Evolutionary conservation across 1,140 invertebrate genomes (phyloP), one percentile per base, ranked within the genome.

Genomic region (Stenopsyche tienmushanensis): DNA sequence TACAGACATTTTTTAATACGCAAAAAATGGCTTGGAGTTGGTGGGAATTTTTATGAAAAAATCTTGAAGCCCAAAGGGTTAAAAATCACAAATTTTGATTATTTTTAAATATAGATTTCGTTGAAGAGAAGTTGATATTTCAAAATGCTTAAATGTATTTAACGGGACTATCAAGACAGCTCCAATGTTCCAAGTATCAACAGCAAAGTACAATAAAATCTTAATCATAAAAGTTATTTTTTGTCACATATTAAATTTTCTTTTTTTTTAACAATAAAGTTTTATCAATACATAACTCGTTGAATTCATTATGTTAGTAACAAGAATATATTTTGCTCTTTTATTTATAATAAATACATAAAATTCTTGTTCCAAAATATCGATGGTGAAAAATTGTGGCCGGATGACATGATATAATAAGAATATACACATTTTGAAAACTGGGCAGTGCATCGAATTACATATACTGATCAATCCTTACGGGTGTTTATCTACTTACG

Each of bases 311-410:
- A 58, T 59, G 47, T 25, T 64, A 65, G 53, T 66, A 69, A 69
- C 64, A 65, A 26, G 63, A 65, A 63, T 60, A 65, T 62, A 65
- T 65, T 65, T 69, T 59, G 45, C 42, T 50, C 62, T 47, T n/a
- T 34, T 57, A 62, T 64, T 60, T 65, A 69, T 62, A 62, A 69
- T 65, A 69, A 69, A 69, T 69, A 69, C 59, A 62, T 62, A 55
- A 62, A 45, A 50, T 63, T 69, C 60, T 68, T 64, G 67, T 69
- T 62, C 57, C 67, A 69, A 65, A 69, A 65, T 62, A 65, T 69
- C 55, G 63, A 65, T 69, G 63, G 67, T 59, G 54, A 62, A 69
- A 52, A 59, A 62, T 65, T 65, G 63, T 65, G 67, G 67, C 62
- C 62, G 67, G 67, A 69, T 69, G 55, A 62, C 34, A 68, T 62